Evolutionary conservation across 2,113 vertebrate genomes (phyloP).

Genomic region (Vombatus ursinus): DNA sequence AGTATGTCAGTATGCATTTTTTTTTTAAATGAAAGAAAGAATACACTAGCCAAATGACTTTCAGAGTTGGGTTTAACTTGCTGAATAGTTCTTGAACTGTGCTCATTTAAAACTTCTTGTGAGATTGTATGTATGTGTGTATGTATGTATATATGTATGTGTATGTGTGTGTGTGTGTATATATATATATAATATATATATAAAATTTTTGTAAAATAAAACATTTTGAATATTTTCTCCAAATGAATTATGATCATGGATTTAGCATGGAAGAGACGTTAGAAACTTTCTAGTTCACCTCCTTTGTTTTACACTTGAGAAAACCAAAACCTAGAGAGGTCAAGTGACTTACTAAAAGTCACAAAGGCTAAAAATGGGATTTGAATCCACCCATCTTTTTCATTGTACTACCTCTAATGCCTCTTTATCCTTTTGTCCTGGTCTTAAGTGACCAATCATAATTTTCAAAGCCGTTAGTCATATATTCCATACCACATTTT

Average conservation of each 20-base stretch:
- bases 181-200: no score
- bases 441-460: background rate
- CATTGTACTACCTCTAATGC: background rate
- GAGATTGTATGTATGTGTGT: no score
- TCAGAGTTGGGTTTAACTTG: background rate
- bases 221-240: background rate
- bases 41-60: background rate
- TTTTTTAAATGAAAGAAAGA: background rate
- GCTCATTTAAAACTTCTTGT: background rate
- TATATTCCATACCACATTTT: constrained; percentile 86
- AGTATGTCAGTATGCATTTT: background rate
- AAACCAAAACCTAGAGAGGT: background rate
- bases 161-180: no score
- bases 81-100: background rate
- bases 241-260: background rate
- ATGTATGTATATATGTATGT: no score
- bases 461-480: constrained; percentile 33
- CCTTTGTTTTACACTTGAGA: background rate
- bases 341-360: background rate
- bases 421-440: background rate
- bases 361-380: background rate
- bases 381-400: background rate
- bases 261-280: background rate
- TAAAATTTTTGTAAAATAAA: background rate
- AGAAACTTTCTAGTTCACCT: background rate